Conservation (phyloP, 2,797 vertebrate species). For the Muscicapa striata region DNA sequence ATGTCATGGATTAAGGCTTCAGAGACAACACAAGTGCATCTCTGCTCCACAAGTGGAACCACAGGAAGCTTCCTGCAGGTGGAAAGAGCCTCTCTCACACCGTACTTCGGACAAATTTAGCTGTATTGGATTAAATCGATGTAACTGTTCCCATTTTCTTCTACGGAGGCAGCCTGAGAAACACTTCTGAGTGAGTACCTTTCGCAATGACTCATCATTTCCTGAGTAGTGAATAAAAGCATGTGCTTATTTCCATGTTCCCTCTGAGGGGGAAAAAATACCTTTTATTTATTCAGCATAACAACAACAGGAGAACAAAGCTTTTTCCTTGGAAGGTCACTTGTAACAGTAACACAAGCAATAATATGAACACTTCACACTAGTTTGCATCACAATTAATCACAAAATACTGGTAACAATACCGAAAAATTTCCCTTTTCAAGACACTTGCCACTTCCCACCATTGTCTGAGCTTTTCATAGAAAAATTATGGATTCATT, state of each 20-base stretch:
- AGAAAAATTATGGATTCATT: not conserved
- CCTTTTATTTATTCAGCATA: conserved; percentile 20
- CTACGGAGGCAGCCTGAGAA: not conserved
- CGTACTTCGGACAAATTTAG: not conserved
- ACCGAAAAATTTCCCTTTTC: not conserved
- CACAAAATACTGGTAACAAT: not conserved
- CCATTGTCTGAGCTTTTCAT: not conserved
- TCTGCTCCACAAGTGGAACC: not conserved
- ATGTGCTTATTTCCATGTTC: not conserved
- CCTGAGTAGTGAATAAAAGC: not conserved
- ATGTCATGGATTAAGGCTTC: not conserved
- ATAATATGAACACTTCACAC: not conserved
- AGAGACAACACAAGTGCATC: not conserved
- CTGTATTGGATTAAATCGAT: not conserved
- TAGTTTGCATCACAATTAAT: not conserved
- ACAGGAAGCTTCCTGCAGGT: accelerated
- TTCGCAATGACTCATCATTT: not conserved
- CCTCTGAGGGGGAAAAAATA: not conserved
- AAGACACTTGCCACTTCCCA: not conserved
- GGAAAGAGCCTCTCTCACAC: not conserved
- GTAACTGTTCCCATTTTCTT: not conserved
- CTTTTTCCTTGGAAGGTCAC: not conserved
- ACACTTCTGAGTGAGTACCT: not conserved
- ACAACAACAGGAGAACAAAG: conserved; percentile 14
- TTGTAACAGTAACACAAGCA: not conserved